Evolutionary conservation across 2,797 vertebrate species (phyloP).

Genomic region (Siniperca scherzeri): DNA sequence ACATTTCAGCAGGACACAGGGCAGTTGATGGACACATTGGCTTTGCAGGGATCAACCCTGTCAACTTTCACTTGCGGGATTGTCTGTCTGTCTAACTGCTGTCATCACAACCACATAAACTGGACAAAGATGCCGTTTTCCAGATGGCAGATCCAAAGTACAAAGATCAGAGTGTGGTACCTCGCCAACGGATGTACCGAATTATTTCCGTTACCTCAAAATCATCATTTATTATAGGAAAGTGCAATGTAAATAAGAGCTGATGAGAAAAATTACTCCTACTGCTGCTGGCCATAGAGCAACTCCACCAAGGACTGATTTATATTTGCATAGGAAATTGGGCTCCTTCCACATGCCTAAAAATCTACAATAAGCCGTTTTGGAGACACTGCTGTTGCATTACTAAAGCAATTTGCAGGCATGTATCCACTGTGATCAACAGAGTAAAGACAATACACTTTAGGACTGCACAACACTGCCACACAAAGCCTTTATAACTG

Average conservation of each 20-base stretch:
- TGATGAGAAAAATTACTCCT: neutral
- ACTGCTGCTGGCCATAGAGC: constrained; percentile 7
- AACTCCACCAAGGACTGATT: constrained; percentile 5
- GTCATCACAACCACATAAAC: constrained; percentile 40
- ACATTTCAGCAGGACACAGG: constrained; percentile 47
- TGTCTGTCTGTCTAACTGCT: constrained; percentile 43
- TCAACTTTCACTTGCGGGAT: constrained; percentile 42
- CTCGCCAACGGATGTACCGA: constrained; percentile 14
- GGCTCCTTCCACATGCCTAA: constrained; percentile 7
- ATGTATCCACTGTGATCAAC: constrained; percentile 18
- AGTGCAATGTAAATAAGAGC: constrained; percentile 3
- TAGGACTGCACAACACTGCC: neutral
- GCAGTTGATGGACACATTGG: constrained; percentile 58
- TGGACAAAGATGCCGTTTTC: constrained; percentile 32
- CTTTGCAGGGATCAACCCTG: constrained; percentile 58
- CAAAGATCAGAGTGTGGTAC: constrained; percentile 19
- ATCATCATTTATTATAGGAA: constrained; percentile 7
- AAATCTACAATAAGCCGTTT: constrained; percentile 3
- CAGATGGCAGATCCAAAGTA: constrained; percentile 33
- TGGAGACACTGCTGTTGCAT: constrained; percentile 3
- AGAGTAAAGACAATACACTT: constrained; percentile 20
- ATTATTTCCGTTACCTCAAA: constrained; percentile 20
- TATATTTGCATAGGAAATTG: constrained; percentile 20
- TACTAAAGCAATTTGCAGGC: neutral
- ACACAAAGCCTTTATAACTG: neutral